phyloP scores from a whole-genome alignment of 2,888 invertebrate genomes.

The Eupithecia subfuscata region DNA sequence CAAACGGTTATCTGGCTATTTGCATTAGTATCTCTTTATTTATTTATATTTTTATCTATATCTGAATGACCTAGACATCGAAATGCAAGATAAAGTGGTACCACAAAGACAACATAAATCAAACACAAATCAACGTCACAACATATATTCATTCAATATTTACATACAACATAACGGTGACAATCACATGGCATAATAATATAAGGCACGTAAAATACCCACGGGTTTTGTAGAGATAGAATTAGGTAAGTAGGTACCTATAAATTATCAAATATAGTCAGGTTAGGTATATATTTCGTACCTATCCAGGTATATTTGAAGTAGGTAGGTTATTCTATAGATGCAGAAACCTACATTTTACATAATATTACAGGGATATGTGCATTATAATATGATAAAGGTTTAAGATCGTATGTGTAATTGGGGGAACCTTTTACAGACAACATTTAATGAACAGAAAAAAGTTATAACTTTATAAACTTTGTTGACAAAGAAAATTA shows the following conservation, averaged over 20 bases:
- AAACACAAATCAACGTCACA: conserved; percentile 70
- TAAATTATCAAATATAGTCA: neutral
- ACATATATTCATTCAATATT: conserved; percentile 77
- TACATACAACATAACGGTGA: conserved; percentile 66
- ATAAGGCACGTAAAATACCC: neutral
- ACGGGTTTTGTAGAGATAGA: neutral
- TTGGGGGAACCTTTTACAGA: no score
- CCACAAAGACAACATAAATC: conserved; percentile 56
- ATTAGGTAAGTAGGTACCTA: no score
- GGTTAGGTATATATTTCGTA: no score
- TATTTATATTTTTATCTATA: conserved; percentile 14
- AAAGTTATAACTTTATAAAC: no score
- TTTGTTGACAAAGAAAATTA: no score
- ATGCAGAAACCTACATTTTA: neutral
- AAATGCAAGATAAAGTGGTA: conserved; percentile 30
- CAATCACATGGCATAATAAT: conserved; percentile 46
- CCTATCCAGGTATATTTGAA: neutral
- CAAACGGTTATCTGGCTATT: neutral
- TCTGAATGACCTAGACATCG: conserved; percentile 29
- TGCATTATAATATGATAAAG: neutral
- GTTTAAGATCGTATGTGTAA: neutral
- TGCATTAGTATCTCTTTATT: neutral
- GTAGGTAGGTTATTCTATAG: neutral
- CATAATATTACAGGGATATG: neutral
- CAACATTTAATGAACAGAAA: neutral